These are phyloP conservation scores for Copsychus sechellarum DNA, from an alignment of 2,113 vertebrate genomes.

Conservation along the genomic window DNA sequence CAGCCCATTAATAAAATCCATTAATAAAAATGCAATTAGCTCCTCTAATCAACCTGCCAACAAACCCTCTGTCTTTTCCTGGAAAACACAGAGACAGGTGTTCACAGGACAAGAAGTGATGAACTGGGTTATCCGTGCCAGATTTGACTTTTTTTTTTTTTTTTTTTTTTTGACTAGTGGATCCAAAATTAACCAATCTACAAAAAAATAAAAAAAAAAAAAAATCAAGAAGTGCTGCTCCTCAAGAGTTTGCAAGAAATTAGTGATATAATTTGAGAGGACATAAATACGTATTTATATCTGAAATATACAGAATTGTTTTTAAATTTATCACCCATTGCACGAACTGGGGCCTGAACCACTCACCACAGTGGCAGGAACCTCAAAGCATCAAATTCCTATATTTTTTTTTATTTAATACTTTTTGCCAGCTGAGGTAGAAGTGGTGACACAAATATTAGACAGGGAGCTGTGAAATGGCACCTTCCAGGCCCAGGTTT, in stretches of 20 bases:
- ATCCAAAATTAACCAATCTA: background rate
- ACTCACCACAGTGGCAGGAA: background rate
- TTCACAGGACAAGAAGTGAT: background rate
- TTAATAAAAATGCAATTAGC: background rate
- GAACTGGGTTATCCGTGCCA: background rate
- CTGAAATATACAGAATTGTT: background rate
- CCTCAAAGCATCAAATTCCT: background rate
- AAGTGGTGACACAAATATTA: background rate
- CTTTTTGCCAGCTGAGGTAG: background rate
- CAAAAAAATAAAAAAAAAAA: background rate
- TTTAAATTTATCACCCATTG: background rate
- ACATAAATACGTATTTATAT: background rate
- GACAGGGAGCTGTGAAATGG: background rate
- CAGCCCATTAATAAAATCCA: background rate
- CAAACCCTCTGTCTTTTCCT: background rate
- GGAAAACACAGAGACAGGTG: background rate
- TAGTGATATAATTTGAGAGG: background rate
- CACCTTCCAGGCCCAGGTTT: background rate
- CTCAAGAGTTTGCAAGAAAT: background rate
- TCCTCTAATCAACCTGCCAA: background rate
- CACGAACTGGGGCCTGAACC: background rate
- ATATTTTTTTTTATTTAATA: background rate
- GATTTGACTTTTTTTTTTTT: background rate
- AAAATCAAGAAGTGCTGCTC: background rate
- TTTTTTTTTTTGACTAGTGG: background rate